Evolutionary conservation across 2,888 invertebrate genomes (phyloP).

Genomic region (Agonopterix alstromeriana): DNA sequence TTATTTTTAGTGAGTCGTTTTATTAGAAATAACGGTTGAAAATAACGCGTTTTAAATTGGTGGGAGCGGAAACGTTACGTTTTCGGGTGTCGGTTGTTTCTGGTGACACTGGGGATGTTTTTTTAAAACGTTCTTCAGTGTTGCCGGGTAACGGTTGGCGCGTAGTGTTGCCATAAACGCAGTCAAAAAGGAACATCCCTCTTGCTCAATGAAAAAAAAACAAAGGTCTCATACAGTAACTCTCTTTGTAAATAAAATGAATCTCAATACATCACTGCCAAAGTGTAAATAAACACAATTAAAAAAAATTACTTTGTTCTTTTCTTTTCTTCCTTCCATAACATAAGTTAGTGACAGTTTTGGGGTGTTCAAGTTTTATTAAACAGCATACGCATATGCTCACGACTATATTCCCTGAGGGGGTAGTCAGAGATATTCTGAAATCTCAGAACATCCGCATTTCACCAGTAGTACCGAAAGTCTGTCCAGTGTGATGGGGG

Average conservation of each 20-base stretch:
- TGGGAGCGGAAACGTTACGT: not conserved
- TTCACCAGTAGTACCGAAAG: no score
- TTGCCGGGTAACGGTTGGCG: constrained; percentile 23
- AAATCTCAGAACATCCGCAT: no score
- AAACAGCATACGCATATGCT: no score
- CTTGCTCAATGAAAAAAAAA: constrained; percentile 41
- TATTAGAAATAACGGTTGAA: constrained; percentile 5
- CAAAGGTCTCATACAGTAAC: constrained; percentile 69
- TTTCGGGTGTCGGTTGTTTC: constrained; percentile 20
- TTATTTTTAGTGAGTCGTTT: constrained; percentile 6
- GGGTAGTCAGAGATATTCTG: no score
- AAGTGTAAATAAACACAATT: constrained; percentile 74
- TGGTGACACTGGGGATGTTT: constrained; percentile 21
- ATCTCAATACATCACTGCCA: constrained; percentile 72
- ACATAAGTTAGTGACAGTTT: no score
- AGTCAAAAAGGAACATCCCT: constrained; percentile 28
- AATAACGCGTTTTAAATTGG: constrained; percentile 1
- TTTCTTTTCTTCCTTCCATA: constrained; percentile 2
- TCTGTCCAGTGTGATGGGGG: no score
- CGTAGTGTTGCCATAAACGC: constrained; percentile 23
- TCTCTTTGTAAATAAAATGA: constrained; percentile 68
- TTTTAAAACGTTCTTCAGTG: constrained; percentile 12
- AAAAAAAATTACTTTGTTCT: constrained; percentile 20
- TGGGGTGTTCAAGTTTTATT: no score
- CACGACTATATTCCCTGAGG: no score